Evolutionary conservation across 2,888 invertebrate genomes (phyloP), one percentile per base, ranked within the genome.

Genomic region (Frankliniella intonsa): DNA sequence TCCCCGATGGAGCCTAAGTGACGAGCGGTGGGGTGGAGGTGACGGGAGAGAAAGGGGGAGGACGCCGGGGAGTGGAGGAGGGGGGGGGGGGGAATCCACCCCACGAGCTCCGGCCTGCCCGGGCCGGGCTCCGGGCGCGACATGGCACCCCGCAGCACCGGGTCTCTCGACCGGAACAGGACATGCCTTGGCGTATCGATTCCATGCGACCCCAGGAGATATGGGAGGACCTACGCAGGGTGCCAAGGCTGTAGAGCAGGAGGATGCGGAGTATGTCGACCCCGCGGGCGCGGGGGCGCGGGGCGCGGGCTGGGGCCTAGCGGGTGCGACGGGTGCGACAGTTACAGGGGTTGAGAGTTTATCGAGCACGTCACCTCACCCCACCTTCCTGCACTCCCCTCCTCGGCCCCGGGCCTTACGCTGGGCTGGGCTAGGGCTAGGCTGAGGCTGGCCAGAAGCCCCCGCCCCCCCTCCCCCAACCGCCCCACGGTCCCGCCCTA

Each of bases 401-500:
- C 3, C 55, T 17, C 55, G 10, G 14, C 3, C 10, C 12, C 55
- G 55, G 14, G 19, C 55, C 12, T 10, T 12, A 19, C 12, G 10
- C 10, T 17, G 19, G 55, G 12, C 10, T 51, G 51, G 14, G 51
- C 10, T 10, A 55, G 19, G 55, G 14, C 55, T 55, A 17, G 3
- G 10, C 55, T 55, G 55, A 55, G 55, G 55, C 79, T 55, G 25
- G 22, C 76, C 65, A 62, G 38, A 14, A 50, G 80, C 38, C 82
- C 79, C 19, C 79, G 62, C 51, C 82, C 51, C 69, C 25, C 8
- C 69, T 1, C 7, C 27, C 62, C 22, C 27, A 25, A 55, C 51
- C 19, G 22, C 81, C 25, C 80, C 19, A 1, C 86, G 86, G 86
- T 86, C 86, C 87, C 86, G 85, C 87, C 87, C 87, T 87, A 86